Percentiles rank a stretch among this genome's conserved stretches.
These are phyloP conservation scores for Amia ocellicauda DNA, from an alignment of 2,113 vertebrate species.

Conservation along the genomic window DNA sequence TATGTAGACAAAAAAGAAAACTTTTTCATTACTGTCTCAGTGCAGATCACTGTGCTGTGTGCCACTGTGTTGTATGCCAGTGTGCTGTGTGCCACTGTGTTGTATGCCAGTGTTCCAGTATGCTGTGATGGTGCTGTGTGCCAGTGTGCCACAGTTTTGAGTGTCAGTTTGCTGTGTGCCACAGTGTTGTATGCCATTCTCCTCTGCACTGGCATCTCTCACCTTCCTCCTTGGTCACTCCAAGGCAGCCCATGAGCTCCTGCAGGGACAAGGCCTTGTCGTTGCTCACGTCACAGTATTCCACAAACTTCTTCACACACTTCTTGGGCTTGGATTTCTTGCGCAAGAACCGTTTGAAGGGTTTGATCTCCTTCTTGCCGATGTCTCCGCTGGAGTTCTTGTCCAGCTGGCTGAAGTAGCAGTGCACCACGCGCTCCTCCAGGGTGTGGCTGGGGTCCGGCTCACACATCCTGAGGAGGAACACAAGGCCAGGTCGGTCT, in stretches of 20 bases:
- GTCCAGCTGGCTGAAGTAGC: constrained; percentile 94
- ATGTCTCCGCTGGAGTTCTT: constrained; percentile 91
- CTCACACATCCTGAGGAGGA: constrained; percentile 75
- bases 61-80: too few species aligned
- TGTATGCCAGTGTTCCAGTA: too few species aligned
- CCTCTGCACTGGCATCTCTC: too few species aligned
- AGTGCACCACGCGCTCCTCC: constrained; percentile 93
- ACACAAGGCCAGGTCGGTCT: too few species aligned
- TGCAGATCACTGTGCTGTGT: too few species aligned
- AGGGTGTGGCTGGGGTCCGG: constrained; percentile 93
- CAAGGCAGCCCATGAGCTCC: constrained; percentile 92
- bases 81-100: too few species aligned
- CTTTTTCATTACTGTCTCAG: too few species aligned
- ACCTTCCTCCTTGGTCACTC: constrained; percentile 84
- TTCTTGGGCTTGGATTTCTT: constrained; percentile 97
- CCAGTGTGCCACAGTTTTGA: too few species aligned
- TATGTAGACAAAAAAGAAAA: too few species aligned
- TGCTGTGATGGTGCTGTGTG: too few species aligned
- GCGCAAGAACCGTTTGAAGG: constrained; percentile 89
- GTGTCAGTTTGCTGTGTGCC: too few species aligned
- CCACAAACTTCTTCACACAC: constrained; percentile 94
- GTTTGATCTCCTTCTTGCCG: constrained; percentile 95
- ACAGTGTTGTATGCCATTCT: too few species aligned
- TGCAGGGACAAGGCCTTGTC: constrained; percentile 86
- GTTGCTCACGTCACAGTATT: constrained; percentile 89